phyloP scores from a whole-genome alignment of 2,113 vertebrate species.

The Xenopus laevis region DNA sequence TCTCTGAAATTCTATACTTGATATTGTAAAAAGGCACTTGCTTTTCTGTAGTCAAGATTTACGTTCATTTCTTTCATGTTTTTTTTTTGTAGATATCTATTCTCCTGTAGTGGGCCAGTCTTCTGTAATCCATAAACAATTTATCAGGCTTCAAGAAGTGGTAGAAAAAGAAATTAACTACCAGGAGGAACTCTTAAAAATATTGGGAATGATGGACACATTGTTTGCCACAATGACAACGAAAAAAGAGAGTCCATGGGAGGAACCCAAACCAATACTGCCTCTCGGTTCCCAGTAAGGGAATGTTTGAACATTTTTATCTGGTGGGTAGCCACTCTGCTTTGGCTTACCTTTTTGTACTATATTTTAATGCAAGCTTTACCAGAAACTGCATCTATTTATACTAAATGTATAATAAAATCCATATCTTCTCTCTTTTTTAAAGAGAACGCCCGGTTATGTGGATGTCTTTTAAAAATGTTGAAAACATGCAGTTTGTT shows the following conservation, averaged over 20 bases:
- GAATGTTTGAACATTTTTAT: background rate
- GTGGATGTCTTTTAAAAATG: background rate
- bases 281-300: background rate
- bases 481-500: background rate
- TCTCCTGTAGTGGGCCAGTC: slow-evolving; percentile 80
- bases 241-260: slow-evolving; percentile 58
- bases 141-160: slow-evolving; percentile 80
- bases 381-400: background rate
- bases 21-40: too few relatives aligned
- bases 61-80: background rate
- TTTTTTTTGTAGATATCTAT: slow-evolving; percentile 76
- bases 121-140: slow-evolving; percentile 79
- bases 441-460: background rate
- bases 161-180: slow-evolving; percentile 86
- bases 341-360: background rate
- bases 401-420: background rate
- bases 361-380: background rate
- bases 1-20: too few relatives aligned
- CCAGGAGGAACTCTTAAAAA: slow-evolving; percentile 85
- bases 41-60: too few relatives aligned
- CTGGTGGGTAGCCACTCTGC: background rate
- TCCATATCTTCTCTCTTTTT: too few relatives aligned
- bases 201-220: slow-evolving; percentile 93
- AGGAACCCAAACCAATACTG: slow-evolving; percentile 49
- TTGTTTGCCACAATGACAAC: slow-evolving; percentile 84